Evolutionary conservation across 2,113 vertebrate species (phyloP).

Genomic region (Penelope pileata): DNA sequence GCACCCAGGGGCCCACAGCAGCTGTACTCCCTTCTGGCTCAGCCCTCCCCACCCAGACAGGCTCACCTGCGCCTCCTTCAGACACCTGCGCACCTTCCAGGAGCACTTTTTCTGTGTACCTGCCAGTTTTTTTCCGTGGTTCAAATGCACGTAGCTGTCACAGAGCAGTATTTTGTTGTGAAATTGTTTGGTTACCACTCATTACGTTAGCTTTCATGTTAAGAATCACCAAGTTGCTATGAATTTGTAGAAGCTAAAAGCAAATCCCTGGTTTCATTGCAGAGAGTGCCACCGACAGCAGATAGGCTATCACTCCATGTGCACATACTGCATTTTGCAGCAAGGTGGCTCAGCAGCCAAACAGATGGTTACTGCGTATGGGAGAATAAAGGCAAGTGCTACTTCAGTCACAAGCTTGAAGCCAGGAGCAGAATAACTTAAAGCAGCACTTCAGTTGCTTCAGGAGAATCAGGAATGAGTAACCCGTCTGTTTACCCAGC

Average conservation of each 20-base stretch:
- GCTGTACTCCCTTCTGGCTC: background rate
- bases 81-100: background rate
- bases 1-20: fast-evolving
- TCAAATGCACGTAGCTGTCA: background rate
- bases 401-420: background rate
- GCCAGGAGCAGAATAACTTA: background rate
- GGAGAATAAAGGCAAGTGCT: background rate
- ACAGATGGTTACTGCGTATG: background rate
- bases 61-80: background rate
- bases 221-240: background rate
- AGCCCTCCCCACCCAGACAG: background rate
- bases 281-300: background rate
- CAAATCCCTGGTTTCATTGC: background rate
- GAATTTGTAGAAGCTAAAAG: background rate
- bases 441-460: background rate
- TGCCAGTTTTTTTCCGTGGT: background rate
- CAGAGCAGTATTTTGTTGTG: background rate
- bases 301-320: background rate
- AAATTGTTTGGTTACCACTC: background rate
- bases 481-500: background rate
- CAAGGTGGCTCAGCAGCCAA: background rate
- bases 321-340: fast-evolving
- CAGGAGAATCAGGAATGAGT: background rate
- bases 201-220: background rate
- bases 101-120: background rate